Evolutionary conservation across 1,140 invertebrate genomes (phyloP), one percentile per base, ranked within the genome.

Genomic region (Megalonaias nervosa): DNA sequence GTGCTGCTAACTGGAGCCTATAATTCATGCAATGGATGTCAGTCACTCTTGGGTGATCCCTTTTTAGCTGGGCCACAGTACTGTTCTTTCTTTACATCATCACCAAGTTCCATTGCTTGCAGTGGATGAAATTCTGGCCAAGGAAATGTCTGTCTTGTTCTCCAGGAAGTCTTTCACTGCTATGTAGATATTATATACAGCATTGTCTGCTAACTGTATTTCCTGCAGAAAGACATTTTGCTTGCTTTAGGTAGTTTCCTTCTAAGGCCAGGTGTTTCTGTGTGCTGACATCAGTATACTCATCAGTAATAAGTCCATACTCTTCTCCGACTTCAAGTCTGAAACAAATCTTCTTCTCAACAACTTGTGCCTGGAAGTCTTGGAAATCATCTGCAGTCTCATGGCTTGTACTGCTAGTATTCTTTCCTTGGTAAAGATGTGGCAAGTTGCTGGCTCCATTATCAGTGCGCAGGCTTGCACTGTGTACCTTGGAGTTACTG

Each of bases 1-100:
- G 60, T 14, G 61, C 58, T 38, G 78, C 78, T 21, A 81, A 31
- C 59, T 73, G 48, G n/a, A 81, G 55, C 14, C 75, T 15, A 56
- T 77, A 74, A 19, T 75, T 71, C 59, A 77, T 77, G 26, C 79
- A 81, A 56, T 81, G 79, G 26, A 81, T 21, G 13, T 56, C 17
- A 58, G 77, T 77, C 14, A 81, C 14, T 55, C 62, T 21, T 13
- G 74, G 74, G 58, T 59, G 64, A 21, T 69, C 21, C 31, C 59
- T 38, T 66, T 67, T 79, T 60, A 81, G 69, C 61, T 64, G 21
- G 17, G 73, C 62, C 15, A 68, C 72, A 13, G 77, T 67, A 59
- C 81, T 64, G 70, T 76, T 79, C 60, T 61, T 66, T 4, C 71
- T 64, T 5, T 78, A 73, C 2, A 67, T 59, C 67, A 75, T 82